Percentiles rank a stretch among this genome's conserved stretches.
These are phyloP conservation scores for Dynastes grantii DNA, from an alignment of 2,888 invertebrate genomes.

Conservation along the genomic window DNA sequence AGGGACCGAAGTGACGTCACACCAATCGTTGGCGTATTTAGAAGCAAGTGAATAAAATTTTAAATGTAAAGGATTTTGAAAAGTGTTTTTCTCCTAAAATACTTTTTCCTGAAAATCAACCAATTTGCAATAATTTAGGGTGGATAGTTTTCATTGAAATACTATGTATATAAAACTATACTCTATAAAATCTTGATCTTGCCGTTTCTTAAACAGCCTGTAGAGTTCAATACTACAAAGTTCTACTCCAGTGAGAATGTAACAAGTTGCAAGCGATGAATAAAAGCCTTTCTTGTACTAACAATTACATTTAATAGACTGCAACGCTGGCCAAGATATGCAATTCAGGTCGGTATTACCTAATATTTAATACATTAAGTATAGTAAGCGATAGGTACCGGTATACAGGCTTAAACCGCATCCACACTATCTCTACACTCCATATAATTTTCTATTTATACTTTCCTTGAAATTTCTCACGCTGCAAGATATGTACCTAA, in stretches of 20 bases:
- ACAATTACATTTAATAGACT: constrained; percentile 14
- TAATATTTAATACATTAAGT: constrained; percentile 12
- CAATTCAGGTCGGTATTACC: constrained; percentile 35
- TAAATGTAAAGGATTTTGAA: no score
- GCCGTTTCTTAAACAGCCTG: not conserved
- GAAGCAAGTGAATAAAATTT: no score
- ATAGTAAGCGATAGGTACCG: not conserved
- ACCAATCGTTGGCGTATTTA: no score
- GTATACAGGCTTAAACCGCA: constrained; percentile 4
- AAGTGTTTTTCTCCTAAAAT: no score
- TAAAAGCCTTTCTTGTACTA: constrained; percentile 8
- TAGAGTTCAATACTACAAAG: not conserved
- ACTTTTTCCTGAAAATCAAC: no score
- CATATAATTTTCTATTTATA: constrained; percentile 26
- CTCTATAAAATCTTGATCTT: not conserved
- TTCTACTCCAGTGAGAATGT: not conserved
- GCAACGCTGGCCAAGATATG: constrained; percentile 1
- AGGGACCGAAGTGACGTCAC: no score
- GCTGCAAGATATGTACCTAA: not conserved
- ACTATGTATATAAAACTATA: no score
- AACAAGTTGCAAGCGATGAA: constrained; percentile 21
- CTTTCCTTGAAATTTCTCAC: constrained; percentile 35
- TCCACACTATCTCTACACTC: constrained; percentile 8
- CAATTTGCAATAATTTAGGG: no score
- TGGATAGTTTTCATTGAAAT: no score